Evolutionary conservation across 2,888 invertebrate species (phyloP).

Genomic region (Cyaniris semiargus): DNA sequence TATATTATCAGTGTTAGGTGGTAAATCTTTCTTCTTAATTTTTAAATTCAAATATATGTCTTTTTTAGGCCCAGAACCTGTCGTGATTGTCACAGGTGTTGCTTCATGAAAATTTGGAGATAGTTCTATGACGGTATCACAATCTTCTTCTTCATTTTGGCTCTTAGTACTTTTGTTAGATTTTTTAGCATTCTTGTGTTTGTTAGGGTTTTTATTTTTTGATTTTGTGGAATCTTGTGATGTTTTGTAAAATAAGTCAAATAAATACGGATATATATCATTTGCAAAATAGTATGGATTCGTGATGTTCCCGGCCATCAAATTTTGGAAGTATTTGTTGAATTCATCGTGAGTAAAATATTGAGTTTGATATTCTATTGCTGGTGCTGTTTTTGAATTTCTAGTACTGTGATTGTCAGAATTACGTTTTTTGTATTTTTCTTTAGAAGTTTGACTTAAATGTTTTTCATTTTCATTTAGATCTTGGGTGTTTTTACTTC

Average conservation of each 20-base stretch:
- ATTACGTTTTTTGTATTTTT: not conserved
- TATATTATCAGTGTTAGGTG: conserved; percentile 44
- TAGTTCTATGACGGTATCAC: conserved; percentile 33
- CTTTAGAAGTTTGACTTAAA: not conserved
- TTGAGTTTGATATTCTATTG: not conserved
- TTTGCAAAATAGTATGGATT: conserved; percentile 35
- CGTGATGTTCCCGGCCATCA: not conserved
- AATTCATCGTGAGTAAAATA: conserved; percentile 5
- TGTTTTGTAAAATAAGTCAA: conserved; percentile 43
- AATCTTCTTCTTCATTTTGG: conserved; percentile 35
- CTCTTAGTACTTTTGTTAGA: conserved; percentile 35
- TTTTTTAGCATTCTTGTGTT: conserved; percentile 32
- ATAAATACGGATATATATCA: conserved; percentile 42
- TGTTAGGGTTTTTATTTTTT: conserved; percentile 33
- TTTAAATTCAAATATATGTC: conserved; percentile 43
- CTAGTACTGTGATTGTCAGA: not conserved
- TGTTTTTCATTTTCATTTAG: conserved; percentile 13
- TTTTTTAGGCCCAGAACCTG: not conserved
- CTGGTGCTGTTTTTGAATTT: conserved; percentile 4
- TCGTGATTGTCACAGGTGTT: not conserved
- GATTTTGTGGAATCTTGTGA: conserved; percentile 34
- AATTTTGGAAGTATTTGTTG: conserved; percentile 21
- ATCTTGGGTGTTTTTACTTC: conserved; percentile 9
- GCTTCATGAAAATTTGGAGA: conserved; percentile 22
- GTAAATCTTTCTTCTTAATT: conserved; percentile 47